Base-by-base conservation (phyloP, 2,888 invertebrate genomes). In the Epirrhoe alternata region DNA sequence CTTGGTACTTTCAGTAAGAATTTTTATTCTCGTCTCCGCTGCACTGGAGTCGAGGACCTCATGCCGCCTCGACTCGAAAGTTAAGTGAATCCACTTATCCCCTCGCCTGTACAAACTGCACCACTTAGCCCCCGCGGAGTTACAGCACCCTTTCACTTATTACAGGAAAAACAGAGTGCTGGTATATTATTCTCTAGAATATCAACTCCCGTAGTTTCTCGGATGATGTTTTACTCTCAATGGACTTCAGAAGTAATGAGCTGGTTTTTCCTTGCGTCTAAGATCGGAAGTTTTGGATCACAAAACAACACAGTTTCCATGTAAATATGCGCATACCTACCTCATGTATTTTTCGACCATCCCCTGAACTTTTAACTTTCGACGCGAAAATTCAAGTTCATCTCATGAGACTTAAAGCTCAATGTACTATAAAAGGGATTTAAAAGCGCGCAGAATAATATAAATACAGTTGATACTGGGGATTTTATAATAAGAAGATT, bases 51-150 rank as follows among this genome's bases (percentile, higher is more conserved):
- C 38, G 38, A 51, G 51, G 30, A 49, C 57, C 49, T 57, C 57
- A 57, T 17, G 49, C 24, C 35, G 17, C 35, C 30, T 59, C 51
- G 17, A 50, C 30, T 59, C 38, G 51, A 30, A 59, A 59, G 57
- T 33, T 60, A 67, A 68, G 61, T 67, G 66, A 54, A 49, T 65
- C 61, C 62, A 68, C 67, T 68, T 69, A 72, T 57, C 61, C 65
- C 69, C 67, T 69, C 64, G 61, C 64, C 60, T 63, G 47, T 65
- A 66, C 67, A 69, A 74, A 74, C 71, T 74, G 74, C 71, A 72
- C 74, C 74, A 77, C 77, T 81, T 72, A 77, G 65, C 76, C 69
- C 81, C 78, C 71, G 76, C 65, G 51, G 78, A 63, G 78, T 60
- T 58, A 77, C 74, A 76, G 66, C 73, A 64, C 68, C 70, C 72